Base-by-base conservation (phyloP, 2,797 vertebrate genomes). In the Spinibarbus caldwelli region DNA sequence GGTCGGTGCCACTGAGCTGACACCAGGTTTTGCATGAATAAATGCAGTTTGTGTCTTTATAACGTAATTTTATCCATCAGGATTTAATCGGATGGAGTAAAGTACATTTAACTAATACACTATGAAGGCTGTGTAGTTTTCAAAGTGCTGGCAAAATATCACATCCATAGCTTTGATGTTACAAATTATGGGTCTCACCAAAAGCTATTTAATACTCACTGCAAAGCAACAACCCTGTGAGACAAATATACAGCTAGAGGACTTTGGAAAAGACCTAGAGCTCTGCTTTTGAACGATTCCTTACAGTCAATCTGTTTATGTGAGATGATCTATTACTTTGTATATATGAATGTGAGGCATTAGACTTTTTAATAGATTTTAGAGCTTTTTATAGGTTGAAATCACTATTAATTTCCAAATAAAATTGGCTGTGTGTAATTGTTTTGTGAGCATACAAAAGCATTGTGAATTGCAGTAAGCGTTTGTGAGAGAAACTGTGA, bases 131-230 rank as follows among this genome's bases (percentile, higher is more conserved):
- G 52, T 82, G 41, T 71, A 45, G 67, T 43, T 23, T 23, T 82
- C 38, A 59, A 59, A 70, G 38, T 31, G 26, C 67, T 81, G 34
- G 34, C 9, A 29, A 54, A 54, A 81, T 81, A 38, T 57, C 6
- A 41, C n/a, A 8, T 81, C 67, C n/a, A 57, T 36, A 70, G 79
- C 66, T 81, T 57, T 67, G 59, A 82, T 59, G 49, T 72, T 57
- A 72, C n/a, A 54, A 36, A 76, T 43, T 71, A 59, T 29, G 36
- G 52, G 49, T 57, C 54, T 36, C 47, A 76, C 72, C 11, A 76
- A 76, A 75, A 54, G 19, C 31, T 36, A 76, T 76, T 76, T 54
- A 54, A 36, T 31, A 76, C 72, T 76, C 47, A 23, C 47, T 54
- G 47, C 23, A 57, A 82, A 57, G 67, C 66, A 43, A n/a, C 38